Evolutionary conservation across 2,113 vertebrate genomes (phyloP), one percentile per base, ranked within the genome.

Genomic region (Larimichthys crocea): DNA sequence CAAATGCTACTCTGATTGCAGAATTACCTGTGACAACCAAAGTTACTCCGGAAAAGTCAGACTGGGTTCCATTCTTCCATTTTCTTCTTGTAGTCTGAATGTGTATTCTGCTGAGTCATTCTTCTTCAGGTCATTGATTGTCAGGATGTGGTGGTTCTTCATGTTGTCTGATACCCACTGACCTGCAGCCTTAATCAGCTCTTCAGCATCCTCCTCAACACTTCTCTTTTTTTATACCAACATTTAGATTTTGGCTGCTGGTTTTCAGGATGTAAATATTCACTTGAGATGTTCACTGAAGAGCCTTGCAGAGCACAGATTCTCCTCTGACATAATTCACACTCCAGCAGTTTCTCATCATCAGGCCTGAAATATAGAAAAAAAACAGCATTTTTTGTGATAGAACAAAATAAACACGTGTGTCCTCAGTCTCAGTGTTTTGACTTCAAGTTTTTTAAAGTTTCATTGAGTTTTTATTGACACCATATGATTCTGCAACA

Each of bases 261-360:
- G 7, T 40, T 40, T 40, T 40, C 35, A 40, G 7, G 35, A 40
- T 40, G 35, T 40, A 40, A 40, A 40, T 40, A 40, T 40, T 40
- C 35, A 40, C 35, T 40, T 40, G 35, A 40, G 35, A 40, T 40
- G 35, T 40, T 40, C 35, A 40, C 35, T 40, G 35, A 40, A 40
- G 35, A 40, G 35, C 35, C 35, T 9, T 0, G 7, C 35, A 40
- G 35, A 22, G 53, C 55, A 46, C 83, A 86, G 64, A 86, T 59
- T 46, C 74, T 89, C 22, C 57, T 69, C 12, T 48, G 70, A 17
- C 1, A 11, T 81, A 86, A 55, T 75, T 74, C 20, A 71, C 3
- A 3, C 0, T 49, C 29, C 0, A 1, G 15, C 69, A 67, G 14
- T 3, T 3, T 0, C 0, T 2, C 0, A 7, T 5, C 16, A 0